Conservation (phyloP, 2,797 vertebrate species). For the Basileuterus tristriatus region DNA sequence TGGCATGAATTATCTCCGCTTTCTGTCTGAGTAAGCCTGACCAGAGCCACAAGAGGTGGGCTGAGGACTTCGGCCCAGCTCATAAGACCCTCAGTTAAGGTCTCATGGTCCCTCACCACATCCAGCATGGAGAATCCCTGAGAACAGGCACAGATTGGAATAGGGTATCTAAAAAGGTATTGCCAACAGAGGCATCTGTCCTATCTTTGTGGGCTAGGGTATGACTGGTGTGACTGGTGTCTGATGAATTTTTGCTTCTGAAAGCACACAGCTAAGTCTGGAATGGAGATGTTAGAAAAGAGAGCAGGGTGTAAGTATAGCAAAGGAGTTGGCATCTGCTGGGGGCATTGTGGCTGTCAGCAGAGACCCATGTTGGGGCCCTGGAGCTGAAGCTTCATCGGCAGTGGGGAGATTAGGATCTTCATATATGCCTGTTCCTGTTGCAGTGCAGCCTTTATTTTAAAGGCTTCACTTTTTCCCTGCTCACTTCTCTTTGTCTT, state of each 20-base stretch:
- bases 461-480: neutral
- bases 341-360: neutral
- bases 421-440: neutral
- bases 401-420: neutral
- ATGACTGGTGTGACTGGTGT: neutral
- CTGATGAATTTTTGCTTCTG: neutral
- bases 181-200: neutral
- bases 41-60: neutral
- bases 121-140: neutral
- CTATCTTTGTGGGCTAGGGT: rapidly evolving
- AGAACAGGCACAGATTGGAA: neutral
- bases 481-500: neutral
- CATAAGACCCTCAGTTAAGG: neutral
- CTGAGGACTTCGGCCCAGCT: neutral
- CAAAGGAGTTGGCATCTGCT: neutral
- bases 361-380: rapidly evolving
- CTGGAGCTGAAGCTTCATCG: neutral
- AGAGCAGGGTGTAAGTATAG: neutral
- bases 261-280: neutral
- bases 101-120: neutral
- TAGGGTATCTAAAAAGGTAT: neutral
- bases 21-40: neutral
- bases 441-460: neutral
- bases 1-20: neutral
- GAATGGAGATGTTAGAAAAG: neutral